These are phyloP conservation scores for Zoanthus gigantus DNA, from an alignment of 92 coral and sea anemone species.

Conservation along the genomic window DNA sequence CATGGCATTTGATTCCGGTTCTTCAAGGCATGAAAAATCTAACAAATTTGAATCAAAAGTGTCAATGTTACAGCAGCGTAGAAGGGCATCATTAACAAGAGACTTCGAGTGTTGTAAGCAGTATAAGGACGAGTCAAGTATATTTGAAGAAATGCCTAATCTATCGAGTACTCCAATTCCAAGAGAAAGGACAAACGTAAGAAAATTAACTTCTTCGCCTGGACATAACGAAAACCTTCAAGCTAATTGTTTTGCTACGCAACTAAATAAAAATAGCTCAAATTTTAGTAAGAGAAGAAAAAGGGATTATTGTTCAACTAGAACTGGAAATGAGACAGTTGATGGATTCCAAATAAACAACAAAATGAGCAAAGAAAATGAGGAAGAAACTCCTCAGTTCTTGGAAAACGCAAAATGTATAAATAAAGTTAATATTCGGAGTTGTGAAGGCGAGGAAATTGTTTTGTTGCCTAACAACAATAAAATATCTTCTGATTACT, in stretches of 20 bases:
- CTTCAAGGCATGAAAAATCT: constrained; percentile 27
- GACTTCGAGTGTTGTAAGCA: neutral
- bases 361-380: neutral
- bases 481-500: neutral
- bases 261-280: neutral
- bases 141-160: constrained; percentile 17
- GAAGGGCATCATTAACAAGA: neutral
- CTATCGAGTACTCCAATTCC: constrained; percentile 31
- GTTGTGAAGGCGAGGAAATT: neutral
- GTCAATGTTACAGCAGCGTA: neutral
- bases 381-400: neutral
- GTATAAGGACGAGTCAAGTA: neutral
- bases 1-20: constrained; percentile 76
- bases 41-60: constrained; percentile 5
- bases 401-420: neutral
- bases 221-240: neutral
- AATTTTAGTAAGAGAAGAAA: neutral
- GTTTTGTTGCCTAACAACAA: neutral
- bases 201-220: neutral
- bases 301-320: neutral
- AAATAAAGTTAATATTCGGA: neutral
- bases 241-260: neutral
- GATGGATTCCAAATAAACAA: neutral
- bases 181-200: neutral
- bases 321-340: neutral